These are phyloP conservation scores for Tenthredo distinguenda DNA, from an alignment of 2,888 invertebrate species.

Conservation along the genomic window DNA sequence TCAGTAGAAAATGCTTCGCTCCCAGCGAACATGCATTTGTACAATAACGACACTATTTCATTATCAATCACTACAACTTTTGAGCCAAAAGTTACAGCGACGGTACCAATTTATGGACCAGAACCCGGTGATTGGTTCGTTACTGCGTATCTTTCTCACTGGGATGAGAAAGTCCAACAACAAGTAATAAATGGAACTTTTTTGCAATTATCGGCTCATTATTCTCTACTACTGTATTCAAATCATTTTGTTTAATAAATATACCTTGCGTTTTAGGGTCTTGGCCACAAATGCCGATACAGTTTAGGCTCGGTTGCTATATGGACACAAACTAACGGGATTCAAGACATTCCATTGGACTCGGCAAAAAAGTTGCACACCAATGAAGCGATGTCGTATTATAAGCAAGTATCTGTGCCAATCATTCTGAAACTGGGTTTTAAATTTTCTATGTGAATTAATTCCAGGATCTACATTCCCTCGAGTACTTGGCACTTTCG, in stretches of 20 bases:
- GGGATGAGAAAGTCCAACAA: conserved; percentile 78
- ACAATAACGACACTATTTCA: conserved; percentile 68
- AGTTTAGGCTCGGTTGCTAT: conserved; percentile 79
- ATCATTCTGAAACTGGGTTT: conserved; percentile 15
- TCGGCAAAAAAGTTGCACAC: conserved; percentile 72
- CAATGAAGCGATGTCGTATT: conserved; percentile 76
- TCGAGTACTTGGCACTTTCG: conserved; percentile 77
- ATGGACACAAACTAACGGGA: conserved; percentile 77
- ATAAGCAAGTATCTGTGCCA: conserved; percentile 73
- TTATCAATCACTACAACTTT: conserved; percentile 73
- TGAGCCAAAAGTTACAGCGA: conserved; percentile 76
- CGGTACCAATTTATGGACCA: conserved; percentile 78
- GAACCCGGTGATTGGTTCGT: conserved; percentile 79
- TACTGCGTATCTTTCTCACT: conserved; percentile 78
- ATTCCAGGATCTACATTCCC: conserved; percentile 77
- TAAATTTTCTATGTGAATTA: conserved; percentile 33
- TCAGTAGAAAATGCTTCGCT: conserved; percentile 79
- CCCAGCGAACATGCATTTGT: conserved; percentile 75
- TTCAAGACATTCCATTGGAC: conserved; percentile 76
- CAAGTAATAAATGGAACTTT: conserved; percentile 69
- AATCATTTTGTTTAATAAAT: neutral
- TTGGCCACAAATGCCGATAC: conserved; percentile 79
- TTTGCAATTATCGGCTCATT: neutral
- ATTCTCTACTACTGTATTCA: conserved; percentile 1
- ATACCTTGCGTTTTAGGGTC: conserved; percentile 71